Conservation (phyloP, 2,113 vertebrate species). For the Macquaria australasica region DNA sequence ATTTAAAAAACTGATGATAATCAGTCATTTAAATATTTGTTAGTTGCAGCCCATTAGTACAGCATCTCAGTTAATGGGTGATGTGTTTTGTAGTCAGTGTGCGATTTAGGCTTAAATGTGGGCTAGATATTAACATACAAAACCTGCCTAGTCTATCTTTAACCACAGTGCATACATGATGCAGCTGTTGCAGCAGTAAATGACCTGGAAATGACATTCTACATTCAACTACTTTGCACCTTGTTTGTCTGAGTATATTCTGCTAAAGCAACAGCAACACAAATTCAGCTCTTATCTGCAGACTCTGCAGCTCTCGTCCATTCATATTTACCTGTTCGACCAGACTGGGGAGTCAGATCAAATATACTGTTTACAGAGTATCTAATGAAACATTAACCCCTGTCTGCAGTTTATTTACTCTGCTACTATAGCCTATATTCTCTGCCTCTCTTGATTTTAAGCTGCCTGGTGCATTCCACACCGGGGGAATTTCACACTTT, state of each 20-base stretch:
- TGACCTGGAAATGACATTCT: not conserved
- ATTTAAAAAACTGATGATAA: too few species aligned
- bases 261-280: slow-evolving; percentile 4
- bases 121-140: not conserved
- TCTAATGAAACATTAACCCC: slow-evolving; percentile 71
- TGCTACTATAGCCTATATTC: slow-evolving; percentile 11
- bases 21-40: not conserved
- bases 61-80: slow-evolving; percentile 1
- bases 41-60: not conserved
- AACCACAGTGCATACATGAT: not conserved
- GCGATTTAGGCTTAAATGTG: not conserved
- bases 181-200: slow-evolving; percentile 9
- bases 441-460: slow-evolving; percentile 10
- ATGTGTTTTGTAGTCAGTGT: not conserved
- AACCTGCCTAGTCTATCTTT: not conserved
- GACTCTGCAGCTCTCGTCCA: not conserved
- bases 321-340: not conserved
- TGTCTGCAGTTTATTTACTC: slow-evolving; percentile 57
- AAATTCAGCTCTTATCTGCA: not conserved
- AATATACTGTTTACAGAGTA: slow-evolving; percentile 26
- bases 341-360: slow-evolving; percentile 7
- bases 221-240: not conserved
- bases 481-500: slow-evolving; percentile 23
- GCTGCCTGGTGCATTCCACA: not conserved
- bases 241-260: not conserved